Base-by-base conservation (phyloP, 2,797 vertebrate species). In the Pelochelys cantorii region DNA sequence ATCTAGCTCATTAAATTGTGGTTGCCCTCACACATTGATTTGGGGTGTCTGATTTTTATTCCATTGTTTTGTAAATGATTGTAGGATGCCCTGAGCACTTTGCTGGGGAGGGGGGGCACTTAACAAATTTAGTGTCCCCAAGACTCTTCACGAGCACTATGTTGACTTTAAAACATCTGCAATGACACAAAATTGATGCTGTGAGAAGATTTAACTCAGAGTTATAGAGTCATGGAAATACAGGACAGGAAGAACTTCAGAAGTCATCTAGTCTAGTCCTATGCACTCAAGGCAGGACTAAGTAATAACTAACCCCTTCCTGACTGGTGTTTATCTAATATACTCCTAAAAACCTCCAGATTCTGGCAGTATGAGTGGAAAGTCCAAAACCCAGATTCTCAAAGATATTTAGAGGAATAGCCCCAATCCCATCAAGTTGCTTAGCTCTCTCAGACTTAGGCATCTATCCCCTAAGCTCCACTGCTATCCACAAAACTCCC, bases 51-150 rank as follows among this genome's bases (percentile, higher is more conserved):
- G 20, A 37, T 34, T 68, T 20, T 56, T 88, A 60, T 81, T 84
- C 77, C 31, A 8, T 3, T 3, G 12, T 87, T 86, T n/a, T 4
- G 1, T 80, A 31, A 20, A 1, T 18, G 90, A 23, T 31, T 14
- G 7, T 2, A 3, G 0, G 27, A n/a, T 31, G 48, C 5, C 59
- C 57, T 78, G 78, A 83, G 22, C 57, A 48, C 5, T 17, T 79
- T 62, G 60, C 23, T 78, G 92, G 65, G 89, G 83, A n/a, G 57
- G 37, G 75, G 34, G 42, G 42, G 75, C 60, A 48, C 53, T 29
- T 3, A 29, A 23, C 55, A 55, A 92, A 31, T 55, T 68, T 34
- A 14, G 81, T 37, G 27, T 65, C 54, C 1, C 1, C 8, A 85
- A 9, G 18, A 85, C 23, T 20, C 90, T 56, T 85, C 68, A 78